phyloP scores from a whole-genome alignment of 2,113 vertebrate genomes.

The Polyodon spathula region DNA sequence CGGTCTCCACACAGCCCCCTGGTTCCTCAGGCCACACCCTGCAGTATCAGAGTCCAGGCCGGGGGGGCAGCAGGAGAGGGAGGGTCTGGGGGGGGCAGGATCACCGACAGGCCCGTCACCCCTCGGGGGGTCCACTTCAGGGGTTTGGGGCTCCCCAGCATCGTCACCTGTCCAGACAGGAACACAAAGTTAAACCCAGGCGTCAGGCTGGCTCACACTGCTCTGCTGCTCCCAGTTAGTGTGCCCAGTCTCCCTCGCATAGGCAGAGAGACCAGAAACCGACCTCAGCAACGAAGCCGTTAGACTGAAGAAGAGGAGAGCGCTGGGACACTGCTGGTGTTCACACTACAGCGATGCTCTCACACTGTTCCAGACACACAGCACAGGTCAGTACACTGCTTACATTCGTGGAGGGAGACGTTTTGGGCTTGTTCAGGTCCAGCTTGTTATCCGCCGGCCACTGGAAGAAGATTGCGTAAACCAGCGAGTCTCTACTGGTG shows the following conservation, averaged over 20 bases:
- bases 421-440: slow-evolving; percentile 39
- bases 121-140: slow-evolving; percentile 59
- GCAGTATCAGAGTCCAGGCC: slow-evolving; percentile 70
- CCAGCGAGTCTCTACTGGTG: slow-evolving; percentile 46
- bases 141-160: slow-evolving; percentile 54
- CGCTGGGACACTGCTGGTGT: no score
- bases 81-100: slow-evolving; percentile 57
- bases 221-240: no score
- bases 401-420: slow-evolving; percentile 47
- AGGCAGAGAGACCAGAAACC: no score
- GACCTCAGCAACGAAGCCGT: no score
- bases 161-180: slow-evolving; percentile 51
- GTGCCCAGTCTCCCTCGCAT: no score
- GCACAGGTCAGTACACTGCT: slow-evolving; percentile 16
- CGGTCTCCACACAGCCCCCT: no score
- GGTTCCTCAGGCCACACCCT: slow-evolving; percentile 42
- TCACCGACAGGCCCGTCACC: slow-evolving; percentile 49
- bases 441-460: slow-evolving; percentile 49
- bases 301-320: no score
- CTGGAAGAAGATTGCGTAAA: slow-evolving; percentile 60
- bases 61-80: slow-evolving; percentile 28
- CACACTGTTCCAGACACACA: not conserved
- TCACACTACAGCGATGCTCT: not conserved
- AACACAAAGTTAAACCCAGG: slow-evolving; percentile 4
- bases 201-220: not conserved